Conservation (phyloP, 1,140 invertebrate species). For the Sogatella furcifera region DNA sequence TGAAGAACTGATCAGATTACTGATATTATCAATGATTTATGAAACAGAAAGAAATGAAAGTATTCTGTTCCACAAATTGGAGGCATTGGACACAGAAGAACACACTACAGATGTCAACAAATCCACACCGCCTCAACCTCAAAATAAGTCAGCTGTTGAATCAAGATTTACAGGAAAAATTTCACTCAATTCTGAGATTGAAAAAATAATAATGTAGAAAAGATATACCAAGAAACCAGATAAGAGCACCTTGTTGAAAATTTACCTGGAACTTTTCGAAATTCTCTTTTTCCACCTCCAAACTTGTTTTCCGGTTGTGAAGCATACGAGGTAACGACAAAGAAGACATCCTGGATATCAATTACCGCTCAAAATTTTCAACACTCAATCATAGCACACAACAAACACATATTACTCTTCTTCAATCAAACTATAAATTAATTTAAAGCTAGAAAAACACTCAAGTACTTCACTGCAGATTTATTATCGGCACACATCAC, state of each 20-base stretch:
- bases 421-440: too few relatives aligned
- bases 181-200: neutral
- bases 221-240: conserved; percentile 1
- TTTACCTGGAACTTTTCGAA: conserved; percentile 62
- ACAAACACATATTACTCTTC: too few relatives aligned
- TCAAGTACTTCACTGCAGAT: too few relatives aligned
- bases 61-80: too few relatives aligned
- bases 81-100: neutral
- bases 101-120: neutral
- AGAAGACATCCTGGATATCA: conserved; percentile 46
- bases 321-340: conserved; percentile 57
- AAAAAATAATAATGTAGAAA: neutral
- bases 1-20: too few relatives aligned
- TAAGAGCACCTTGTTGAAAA: conserved; percentile 25
- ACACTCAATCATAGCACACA: too few relatives aligned
- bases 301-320: conserved; percentile 56
- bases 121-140: neutral
- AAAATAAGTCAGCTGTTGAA: neutral
- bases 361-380: neutral
- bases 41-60: too few relatives aligned
- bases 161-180: neutral
- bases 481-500: too few relatives aligned
- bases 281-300: conserved; percentile 59
- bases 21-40: too few relatives aligned
- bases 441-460: too few relatives aligned